Evolutionary conservation across 1,140 invertebrate species (phyloP), one percentile per base, ranked within the genome.

Genomic region (Oppia nitens): DNA sequence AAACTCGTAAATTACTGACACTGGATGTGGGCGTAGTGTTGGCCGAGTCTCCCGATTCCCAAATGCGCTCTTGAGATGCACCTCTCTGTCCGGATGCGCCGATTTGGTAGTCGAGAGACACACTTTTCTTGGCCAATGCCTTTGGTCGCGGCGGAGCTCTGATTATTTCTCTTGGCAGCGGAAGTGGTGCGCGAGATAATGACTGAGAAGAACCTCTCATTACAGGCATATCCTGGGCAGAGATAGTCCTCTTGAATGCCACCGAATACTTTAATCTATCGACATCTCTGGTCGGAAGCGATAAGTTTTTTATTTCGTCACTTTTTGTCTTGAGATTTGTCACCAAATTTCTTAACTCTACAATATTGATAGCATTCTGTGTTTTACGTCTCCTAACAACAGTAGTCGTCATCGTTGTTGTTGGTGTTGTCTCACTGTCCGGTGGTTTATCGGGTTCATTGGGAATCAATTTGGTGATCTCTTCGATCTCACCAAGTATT

Each of bases 61-160:
- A 66, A 14, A 66, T 66, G 47, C 61, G 57, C 24, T 62, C 60
- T 4, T 53, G 49, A 27, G 59, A 60, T 11, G 47, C 56, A 1
- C 53, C 53, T n/a, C 32, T 29, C 6, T 40, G 17, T 12, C 60
- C 53, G 1, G 48, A 47, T 1, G 55, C 55, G 20, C 55, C 61
- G 11, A 69, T 73, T 17, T 79, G 83, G 67, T 86, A 83, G 71
- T 86, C 83, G 40, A 86, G 69, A 20, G 83, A 85, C 21, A 85
- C 68, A 71, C 81, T 82, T 66, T 84, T 85, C 54, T 82, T 75
- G 63, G 82, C 78, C 14, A 85, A 69, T 66, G 76, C 77, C 59
- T 78, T 76, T 66, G 59, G 65, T 59, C 54, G 60, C 48, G 61
- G 73, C 65, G 62, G 74, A 63, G 20, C 68, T 25, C 47, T 64